Percentiles rank a stretch among this genome's conserved stretches.
These are phyloP conservation scores for Actinopyga echinites DNA, from an alignment of 53 echinoderm and acorn worm species.

Conservation along the genomic window DNA sequence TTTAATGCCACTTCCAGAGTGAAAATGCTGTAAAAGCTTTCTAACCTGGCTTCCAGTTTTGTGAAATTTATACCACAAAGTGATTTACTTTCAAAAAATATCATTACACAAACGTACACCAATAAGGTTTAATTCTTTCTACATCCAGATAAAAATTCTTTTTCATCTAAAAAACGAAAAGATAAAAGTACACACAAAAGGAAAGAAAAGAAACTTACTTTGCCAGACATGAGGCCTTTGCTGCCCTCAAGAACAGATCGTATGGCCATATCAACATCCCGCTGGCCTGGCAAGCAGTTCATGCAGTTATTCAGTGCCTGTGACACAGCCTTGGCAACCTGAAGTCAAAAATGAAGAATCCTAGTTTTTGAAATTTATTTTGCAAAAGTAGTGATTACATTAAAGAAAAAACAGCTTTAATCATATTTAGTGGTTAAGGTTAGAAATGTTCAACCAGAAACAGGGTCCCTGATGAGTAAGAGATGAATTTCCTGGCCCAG, in stretches of 20 bases:
- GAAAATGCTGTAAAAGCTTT: too few species aligned
- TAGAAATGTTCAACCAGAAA: too few species aligned
- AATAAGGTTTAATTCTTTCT: too few species aligned
- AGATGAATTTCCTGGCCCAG: too few species aligned
- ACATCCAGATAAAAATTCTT: too few species aligned
- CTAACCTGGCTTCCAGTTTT: too few species aligned
- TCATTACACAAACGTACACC: too few species aligned
- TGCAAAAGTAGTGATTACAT: background rate
- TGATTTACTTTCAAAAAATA: too few species aligned
- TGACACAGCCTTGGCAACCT: constrained; percentile 97
- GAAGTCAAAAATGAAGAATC: background rate
- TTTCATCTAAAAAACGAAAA: too few species aligned
- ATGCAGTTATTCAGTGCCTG: constrained; percentile 91
- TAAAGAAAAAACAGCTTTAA: background rate
- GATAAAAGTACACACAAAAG: background rate
- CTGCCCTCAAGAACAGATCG: constrained; percentile 88
- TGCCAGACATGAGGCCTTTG: constrained; percentile 89
- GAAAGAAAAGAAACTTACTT: constrained; percentile 55
- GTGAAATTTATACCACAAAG: too few species aligned
- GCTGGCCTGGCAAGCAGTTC: constrained; percentile 93
- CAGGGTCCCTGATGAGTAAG: too few species aligned
- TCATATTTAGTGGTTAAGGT: background rate
- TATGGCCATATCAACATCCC: constrained; percentile 93
- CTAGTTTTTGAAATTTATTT: background rate
- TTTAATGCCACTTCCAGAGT: too few species aligned